Percentiles rank a stretch among this genome's conserved stretches.
Conservation (phyloP, 2,888 invertebrate species). For the Pterobdella sp. region DNA sequence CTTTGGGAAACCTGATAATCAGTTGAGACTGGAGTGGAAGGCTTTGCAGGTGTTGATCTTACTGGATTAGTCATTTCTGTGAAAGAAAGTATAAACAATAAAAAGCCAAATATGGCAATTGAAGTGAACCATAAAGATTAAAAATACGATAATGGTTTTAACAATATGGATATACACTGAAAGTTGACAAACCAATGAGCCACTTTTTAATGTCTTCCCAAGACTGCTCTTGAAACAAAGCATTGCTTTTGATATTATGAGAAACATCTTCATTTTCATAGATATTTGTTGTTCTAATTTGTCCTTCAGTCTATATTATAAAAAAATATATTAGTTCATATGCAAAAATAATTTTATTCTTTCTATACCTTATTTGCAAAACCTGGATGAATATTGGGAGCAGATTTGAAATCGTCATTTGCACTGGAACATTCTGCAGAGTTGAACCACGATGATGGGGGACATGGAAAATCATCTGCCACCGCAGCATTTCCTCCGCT, state of each 20-base stretch:
- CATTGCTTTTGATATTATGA: not conserved
- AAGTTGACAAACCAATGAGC: conserved; percentile 27
- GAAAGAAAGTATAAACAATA: not conserved
- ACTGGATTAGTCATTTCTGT: conserved; percentile 23
- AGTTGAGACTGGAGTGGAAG: too few species aligned
- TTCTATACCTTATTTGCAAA: not conserved
- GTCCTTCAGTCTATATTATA: not conserved
- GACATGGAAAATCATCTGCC: conserved; percentile 23
- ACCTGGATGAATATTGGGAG: not conserved
- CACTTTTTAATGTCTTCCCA: conserved; percentile 27
- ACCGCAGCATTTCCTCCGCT: conserved; percentile 8
- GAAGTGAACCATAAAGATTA: too few species aligned
- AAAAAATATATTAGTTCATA: not conserved
- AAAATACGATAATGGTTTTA: too few species aligned
- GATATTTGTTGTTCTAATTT: conserved; percentile 11
- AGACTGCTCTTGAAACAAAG: conserved; percentile 20
- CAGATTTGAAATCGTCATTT: not conserved
- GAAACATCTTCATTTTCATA: conserved; percentile 26
- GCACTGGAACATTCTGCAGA: conserved; percentile 17
- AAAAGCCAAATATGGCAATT: not conserved
- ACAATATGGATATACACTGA: too few species aligned
- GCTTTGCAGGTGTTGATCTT: not conserved
- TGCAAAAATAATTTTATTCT: not conserved
- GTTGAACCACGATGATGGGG: conserved; percentile 26
- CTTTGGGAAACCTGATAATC: conserved; percentile 7